phyloP scores from a whole-genome alignment of 2,797 vertebrate genomes.

The Silurus aristotelis region DNA sequence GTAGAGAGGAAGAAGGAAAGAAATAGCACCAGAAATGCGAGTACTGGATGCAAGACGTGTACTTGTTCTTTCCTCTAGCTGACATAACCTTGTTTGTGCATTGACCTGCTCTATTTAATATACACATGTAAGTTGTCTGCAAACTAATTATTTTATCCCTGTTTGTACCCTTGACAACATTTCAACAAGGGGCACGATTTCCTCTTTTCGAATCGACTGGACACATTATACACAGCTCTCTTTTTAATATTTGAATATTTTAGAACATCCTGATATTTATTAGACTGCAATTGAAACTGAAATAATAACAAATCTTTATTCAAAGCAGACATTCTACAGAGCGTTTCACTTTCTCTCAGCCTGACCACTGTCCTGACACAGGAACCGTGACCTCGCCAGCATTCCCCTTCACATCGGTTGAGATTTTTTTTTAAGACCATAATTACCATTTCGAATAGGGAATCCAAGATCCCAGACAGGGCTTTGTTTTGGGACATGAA shows the following conservation, averaged over 20 bases:
- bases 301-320: constrained; percentile 21
- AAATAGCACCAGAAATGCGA: background rate
- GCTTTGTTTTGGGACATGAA: constrained; percentile 5
- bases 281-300: background rate
- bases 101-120: constrained; percentile 39
- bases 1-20: background rate
- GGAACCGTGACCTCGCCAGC: constrained; percentile 30
- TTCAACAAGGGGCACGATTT: background rate
- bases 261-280: background rate
- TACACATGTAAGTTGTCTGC: constrained; percentile 41
- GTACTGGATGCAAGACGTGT: constrained; percentile 3
- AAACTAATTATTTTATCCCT: constrained; percentile 26
- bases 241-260: constrained; percentile 22
- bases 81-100: constrained; percentile 20
- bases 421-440: constrained; percentile 64
- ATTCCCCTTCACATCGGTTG: constrained; percentile 59
- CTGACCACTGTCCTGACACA: constrained; percentile 19
- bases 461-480: constrained; percentile 48
- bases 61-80: constrained; percentile 14
- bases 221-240: constrained; percentile 21
- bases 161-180: background rate
- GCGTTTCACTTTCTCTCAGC: constrained; percentile 25
- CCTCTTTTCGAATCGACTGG: background rate
- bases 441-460: constrained; percentile 76
- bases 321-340: background rate